A percentile compares a stretch with the other conserved stretches of the same genome.
Evolutionary conservation across 2,888 invertebrate species (phyloP).

Genomic region (Polymixis lichenea): DNA sequence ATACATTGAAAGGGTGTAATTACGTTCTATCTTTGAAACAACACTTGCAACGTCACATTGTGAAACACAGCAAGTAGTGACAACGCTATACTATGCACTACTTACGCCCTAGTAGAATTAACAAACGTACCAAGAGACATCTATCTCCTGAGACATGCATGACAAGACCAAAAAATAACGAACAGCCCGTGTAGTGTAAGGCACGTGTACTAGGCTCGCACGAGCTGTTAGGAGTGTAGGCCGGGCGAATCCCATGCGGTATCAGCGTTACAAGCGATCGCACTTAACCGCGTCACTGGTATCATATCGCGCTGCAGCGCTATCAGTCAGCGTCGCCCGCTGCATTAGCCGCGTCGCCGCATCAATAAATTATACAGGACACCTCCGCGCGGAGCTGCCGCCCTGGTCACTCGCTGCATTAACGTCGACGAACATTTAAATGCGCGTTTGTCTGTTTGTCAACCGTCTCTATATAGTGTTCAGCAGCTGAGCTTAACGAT

Average conservation of each 20-base stretch:
- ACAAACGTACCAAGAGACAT: constrained; percentile 58
- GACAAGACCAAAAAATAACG: constrained; percentile 64
- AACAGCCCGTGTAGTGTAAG: constrained; percentile 58
- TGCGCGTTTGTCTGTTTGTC: constrained; percentile 70
- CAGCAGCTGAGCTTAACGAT: constrained; percentile 54
- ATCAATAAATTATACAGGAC: constrained; percentile 86
- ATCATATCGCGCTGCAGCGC: constrained; percentile 86
- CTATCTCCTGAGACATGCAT: constrained; percentile 61
- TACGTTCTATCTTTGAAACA: constrained; percentile 59
- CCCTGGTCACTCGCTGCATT: constrained; percentile 80
- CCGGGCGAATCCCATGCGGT: constrained; percentile 77
- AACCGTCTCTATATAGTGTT: constrained; percentile 54
- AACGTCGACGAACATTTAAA: constrained; percentile 77
- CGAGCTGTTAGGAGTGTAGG: constrained; percentile 79
- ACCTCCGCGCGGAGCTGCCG: constrained; percentile 79
- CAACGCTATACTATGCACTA: constrained; percentile 53
- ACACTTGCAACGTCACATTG: constrained; percentile 44
- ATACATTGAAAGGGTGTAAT: constrained; percentile 62
- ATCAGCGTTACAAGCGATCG: constrained; percentile 89
- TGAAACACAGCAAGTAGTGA: constrained; percentile 36
- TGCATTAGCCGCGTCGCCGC: constrained; percentile 88
- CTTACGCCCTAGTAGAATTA: constrained; percentile 54
- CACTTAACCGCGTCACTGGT: constrained; percentile 87
- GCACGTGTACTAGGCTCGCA: constrained; percentile 75
- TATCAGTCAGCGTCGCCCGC: constrained; percentile 88